Evolutionary conservation across 2,797 vertebrate species (phyloP).

Genomic region (Arnoldichthys spilopterus): DNA sequence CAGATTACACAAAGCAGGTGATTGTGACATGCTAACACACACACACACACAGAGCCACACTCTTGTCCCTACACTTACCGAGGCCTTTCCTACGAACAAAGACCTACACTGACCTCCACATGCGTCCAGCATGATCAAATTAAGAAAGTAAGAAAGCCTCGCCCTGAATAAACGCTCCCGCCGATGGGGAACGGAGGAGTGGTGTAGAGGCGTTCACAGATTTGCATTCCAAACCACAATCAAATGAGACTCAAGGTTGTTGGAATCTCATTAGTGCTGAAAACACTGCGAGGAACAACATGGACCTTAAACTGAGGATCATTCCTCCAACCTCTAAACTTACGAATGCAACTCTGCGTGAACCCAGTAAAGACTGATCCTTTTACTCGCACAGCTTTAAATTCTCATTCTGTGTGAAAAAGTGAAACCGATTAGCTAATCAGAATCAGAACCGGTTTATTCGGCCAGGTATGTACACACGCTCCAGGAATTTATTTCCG

Average conservation of each 20-base stretch:
- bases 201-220: constrained; percentile 29
- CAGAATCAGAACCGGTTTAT: no score
- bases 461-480: no score
- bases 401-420: no score
- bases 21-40: constrained; percentile 7
- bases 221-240: constrained; percentile 79
- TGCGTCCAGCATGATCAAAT: not conserved
- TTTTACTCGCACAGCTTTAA: no score
- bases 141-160: not conserved
- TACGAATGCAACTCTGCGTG: no score
- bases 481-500: no score
- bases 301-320: not conserved
- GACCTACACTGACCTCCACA: not conserved
- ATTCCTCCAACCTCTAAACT: not conserved
- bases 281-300: not conserved
- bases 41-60: not conserved
- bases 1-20: not conserved
- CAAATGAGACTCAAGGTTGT: constrained; percentile 67
- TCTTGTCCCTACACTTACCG: constrained; percentile 1
- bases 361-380: no score
- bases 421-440: no score
- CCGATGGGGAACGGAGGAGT: not conserved
- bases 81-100: not conserved
- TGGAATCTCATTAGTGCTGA: constrained; percentile 22
- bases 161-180: not conserved